Base-by-base conservation (phyloP, 2,888 invertebrate genomes). In the Eulithis testata region DNA sequence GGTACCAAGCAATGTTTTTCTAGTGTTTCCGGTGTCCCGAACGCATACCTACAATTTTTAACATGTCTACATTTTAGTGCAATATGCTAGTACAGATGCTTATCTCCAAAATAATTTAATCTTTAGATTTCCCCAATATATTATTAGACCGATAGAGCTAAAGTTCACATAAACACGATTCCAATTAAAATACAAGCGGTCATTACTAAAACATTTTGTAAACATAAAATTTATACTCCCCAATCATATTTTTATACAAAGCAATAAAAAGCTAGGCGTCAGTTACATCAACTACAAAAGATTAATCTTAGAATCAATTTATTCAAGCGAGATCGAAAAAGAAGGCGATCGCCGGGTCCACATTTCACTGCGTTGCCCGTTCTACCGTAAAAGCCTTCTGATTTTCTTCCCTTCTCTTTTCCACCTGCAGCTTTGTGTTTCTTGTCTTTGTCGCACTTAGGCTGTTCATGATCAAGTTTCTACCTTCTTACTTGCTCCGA, bases 381-480 rank as follows among this genome's bases (percentile, higher is more conserved):
- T 93, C 93, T 90, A 92, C 93, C 91, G 91, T 92, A 92, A 93
- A 91, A 93, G 91, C 93, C 92, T 90, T 90, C 91, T 86, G 90
- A 88, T 89, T 87, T 80, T 76, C 76, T 79, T 69, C 83, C 85
- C 76, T 77, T 86, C 84, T 88, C 84, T 70, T 78, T 84, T 84
- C 57, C 78, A 78, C 81, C 52, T 74, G 50, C 44, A 65, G 63
- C 66, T 69, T 67, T 72, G 59, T 70, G 67, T 78, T 43, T 69
- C 52, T 73, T 66, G 44, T 88, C 86, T 81, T 85, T 71, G 79
- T 91, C 81, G 66, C 81, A 75, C 88, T 75, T 72, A 79, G 79
- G 82, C 82, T 79, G 83, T 80, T 87, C 81, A 81, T 89, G 91
- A 91, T 92, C 90, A 88, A 91, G 90, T 91, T 91, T 90, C 89